Evolutionary conservation across 2,113 vertebrate genomes (phyloP).

Genomic region (Fregetta grallaria): DNA sequence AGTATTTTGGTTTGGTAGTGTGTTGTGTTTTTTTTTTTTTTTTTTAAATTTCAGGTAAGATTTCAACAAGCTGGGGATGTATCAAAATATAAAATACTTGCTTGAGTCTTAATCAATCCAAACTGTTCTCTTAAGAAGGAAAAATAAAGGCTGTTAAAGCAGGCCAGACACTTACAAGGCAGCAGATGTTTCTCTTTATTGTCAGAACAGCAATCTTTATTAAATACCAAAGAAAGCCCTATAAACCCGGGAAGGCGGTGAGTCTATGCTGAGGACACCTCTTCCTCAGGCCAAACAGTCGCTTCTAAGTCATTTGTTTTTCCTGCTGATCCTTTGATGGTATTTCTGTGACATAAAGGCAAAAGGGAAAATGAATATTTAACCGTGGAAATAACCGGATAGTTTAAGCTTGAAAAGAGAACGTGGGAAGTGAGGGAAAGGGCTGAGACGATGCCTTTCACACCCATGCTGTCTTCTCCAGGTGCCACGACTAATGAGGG

Average conservation of each 20-base stretch:
- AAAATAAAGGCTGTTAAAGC: conserved; percentile 13
- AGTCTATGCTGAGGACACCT: conserved; percentile 13
- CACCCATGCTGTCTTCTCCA: neutral
- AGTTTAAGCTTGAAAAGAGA: conserved; percentile 1
- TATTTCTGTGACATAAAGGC: conserved; percentile 22
- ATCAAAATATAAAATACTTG: conserved; percentile 10
- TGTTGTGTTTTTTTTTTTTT: neutral
- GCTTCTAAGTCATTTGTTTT: conserved; percentile 14
- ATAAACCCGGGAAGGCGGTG: conserved; percentile 40
- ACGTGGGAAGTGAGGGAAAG: neutral
- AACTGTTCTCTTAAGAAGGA: conserved; percentile 33
- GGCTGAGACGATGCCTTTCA: neutral
- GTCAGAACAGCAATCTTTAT: conserved; percentile 51
- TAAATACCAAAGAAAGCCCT: conserved; percentile 62
- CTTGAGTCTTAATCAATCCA: conserved; percentile 41
- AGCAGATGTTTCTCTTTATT: conserved; percentile 66
- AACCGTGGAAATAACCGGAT: neutral
- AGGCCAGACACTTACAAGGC: neutral
- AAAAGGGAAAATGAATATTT: conserved; percentile 52
- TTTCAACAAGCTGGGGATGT: conserved; percentile 15
- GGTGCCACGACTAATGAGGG: neutral
- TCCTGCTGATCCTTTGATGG: neutral
- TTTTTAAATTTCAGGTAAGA: conserved; percentile 42
- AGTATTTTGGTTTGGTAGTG: neutral
- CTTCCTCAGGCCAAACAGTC: conserved; percentile 31